These are phyloP conservation scores for Umimayanthus chanpuru DNA, from an alignment of 92 coral and sea anemone species.

Conservation along the genomic window DNA sequence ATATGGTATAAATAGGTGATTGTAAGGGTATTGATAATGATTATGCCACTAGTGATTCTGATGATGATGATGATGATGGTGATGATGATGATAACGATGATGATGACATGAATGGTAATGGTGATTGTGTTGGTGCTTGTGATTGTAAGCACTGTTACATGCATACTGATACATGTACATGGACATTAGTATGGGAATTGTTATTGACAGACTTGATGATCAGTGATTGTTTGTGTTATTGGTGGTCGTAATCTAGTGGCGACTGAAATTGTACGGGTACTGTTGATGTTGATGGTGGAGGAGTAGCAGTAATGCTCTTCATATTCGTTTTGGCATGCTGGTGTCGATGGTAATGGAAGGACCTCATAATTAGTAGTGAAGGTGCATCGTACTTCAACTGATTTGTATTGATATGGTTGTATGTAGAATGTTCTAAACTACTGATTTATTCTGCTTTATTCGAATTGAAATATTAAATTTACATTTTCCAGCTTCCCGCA, in stretches of 20 bases:
- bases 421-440: too few species aligned
- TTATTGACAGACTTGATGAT: background rate
- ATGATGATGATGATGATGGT: background rate
- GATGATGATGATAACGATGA: background rate
- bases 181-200: background rate
- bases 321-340: too few species aligned
- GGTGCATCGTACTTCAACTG: background rate
- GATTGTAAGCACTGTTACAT: too few species aligned
- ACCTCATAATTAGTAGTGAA: background rate
- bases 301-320: too few species aligned
- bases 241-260: background rate
- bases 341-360: too few species aligned
- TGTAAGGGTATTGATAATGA: background rate
- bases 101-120: background rate
- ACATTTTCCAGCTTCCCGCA: slow-evolving; percentile 82
- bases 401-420: too few species aligned
- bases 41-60: background rate
- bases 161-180: too few species aligned
- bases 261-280: background rate
- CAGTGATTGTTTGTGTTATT: background rate
- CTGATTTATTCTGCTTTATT: background rate
- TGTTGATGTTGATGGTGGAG: background rate
- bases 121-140: background rate
- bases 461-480: background rate
- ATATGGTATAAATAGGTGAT: background rate